These are phyloP conservation scores for Caretta caretta DNA, from an alignment of 2,113 vertebrate species.

Conservation along the genomic window DNA sequence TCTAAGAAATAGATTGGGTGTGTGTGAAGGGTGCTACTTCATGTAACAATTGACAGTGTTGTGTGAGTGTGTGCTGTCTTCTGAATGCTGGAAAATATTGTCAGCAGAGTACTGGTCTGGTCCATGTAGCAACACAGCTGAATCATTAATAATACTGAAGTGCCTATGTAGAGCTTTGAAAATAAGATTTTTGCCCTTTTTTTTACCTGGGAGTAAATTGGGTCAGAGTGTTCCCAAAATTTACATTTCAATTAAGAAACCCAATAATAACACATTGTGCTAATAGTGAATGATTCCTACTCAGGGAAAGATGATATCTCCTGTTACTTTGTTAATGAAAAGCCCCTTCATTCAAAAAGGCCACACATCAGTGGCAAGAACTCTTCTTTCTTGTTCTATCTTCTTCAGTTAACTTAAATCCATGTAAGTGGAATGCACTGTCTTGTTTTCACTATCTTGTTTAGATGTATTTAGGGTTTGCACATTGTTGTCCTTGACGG, in stretches of 20 bases:
- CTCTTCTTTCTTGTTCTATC: conserved; percentile 88
- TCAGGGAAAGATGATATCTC: conserved; percentile 92
- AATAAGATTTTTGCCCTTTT: conserved; percentile 91
- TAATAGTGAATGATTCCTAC: conserved; percentile 89
- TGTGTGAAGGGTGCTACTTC: neutral
- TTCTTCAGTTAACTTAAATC: conserved; percentile 68
- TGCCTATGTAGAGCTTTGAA: conserved; percentile 84
- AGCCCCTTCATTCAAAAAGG: conserved; percentile 91
- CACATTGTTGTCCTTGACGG: conserved; percentile 26
- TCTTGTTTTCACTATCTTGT: conserved; percentile 59
- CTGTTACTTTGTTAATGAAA: conserved; percentile 93
- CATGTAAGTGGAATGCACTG: conserved; percentile 40
- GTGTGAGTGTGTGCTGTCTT: neutral
- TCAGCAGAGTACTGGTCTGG: neutral
- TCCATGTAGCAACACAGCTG: conserved; percentile 56
- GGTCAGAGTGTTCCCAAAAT: conserved; percentile 94
- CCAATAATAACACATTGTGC: conserved; percentile 97
- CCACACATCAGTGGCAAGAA: conserved; percentile 88
- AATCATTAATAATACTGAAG: conserved; percentile 79
- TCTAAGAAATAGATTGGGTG: neutral
- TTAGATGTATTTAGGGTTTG: conserved; percentile 56
- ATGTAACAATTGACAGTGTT: neutral
- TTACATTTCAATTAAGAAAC: conserved; percentile 99
- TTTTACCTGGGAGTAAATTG: conserved; percentile 85
- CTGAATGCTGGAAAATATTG: neutral